Base-by-base conservation (phyloP, 2,888 invertebrate genomes). In the Nephrotoma guestfalica region DNA sequence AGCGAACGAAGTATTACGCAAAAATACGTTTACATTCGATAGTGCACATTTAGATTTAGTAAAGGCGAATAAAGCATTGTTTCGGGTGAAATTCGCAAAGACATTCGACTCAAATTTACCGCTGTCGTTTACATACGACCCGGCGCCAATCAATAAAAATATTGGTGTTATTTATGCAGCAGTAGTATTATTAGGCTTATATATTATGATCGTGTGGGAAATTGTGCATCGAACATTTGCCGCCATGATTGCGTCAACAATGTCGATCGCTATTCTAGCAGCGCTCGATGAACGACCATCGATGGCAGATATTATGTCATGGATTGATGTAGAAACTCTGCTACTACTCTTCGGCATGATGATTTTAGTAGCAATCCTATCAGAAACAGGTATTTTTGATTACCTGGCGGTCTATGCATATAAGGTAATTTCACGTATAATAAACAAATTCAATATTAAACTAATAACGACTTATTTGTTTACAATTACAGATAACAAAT, bases 371-470 rank as follows among this genome's bases (percentile, higher is more conserved):
- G 94, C 95, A 7, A 94, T 96, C 87, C 92, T 96, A 84, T 94
- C 95, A 2, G 96, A 96, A 90, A 96, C 96, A 0, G 96, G 96
- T 1, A 93, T 96, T 88, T 96, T 96, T 89, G 96, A 96, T 90
- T 96, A 94, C 90, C 91, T 95, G 88, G 95, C 96, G 3, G 94
- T 95, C 13, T 92, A 93, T 89, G 94, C 95, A 9, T 95, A 93
- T 88, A 94, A 94, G 90, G 95, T 95, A 90, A 90, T 11, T 47
- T 47, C 11, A 47, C 30, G 30, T 30, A 30, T 30, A 30, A 30
- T 30, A 30, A 30, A 30, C 30, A 30, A 30, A 47, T 47, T 11
- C 3, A 71, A 6, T 6, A 71, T 15, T 30, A 30, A 30, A 6
- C 42, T 83, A 30, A 13, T 30, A 86, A 47, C 3, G 85, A 15